Evolutionary conservation across 2,888 invertebrate species (phyloP).

Genomic region (Leptopilina syphax): DNA sequence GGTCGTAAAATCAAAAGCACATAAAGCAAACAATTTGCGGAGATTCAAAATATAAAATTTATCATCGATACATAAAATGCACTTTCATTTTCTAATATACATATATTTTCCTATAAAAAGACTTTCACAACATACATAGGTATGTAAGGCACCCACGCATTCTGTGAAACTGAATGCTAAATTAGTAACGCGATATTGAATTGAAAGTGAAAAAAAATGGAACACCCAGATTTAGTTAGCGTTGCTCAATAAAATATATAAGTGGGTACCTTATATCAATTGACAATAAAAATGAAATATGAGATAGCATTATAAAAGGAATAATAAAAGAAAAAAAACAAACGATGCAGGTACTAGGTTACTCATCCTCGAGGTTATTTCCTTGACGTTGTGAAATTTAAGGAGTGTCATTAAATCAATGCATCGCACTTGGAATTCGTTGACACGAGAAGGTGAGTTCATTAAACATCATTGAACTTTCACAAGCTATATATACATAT

Average conservation of each 20-base stretch:
- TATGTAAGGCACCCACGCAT: conserved; percentile 12
- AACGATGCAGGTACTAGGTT: neutral
- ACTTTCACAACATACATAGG: conserved; percentile 11
- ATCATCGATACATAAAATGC: neutral
- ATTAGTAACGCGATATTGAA: conserved; percentile 21
- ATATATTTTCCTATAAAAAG: neutral
- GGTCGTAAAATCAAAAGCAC: no score
- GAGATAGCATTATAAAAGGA: neutral
- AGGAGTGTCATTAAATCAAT: conserved; percentile 39
- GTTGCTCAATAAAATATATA: neutral
- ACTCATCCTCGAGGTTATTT: conserved; percentile 29
- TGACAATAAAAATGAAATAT: conserved; percentile 21
- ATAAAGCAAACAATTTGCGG: no score
- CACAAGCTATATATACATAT: conserved; percentile 16
- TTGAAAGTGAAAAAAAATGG: conserved; percentile 23
- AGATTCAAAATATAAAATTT: neutral
- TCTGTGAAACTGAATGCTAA: conserved; percentile 14
- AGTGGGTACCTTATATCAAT: conserved; percentile 16
- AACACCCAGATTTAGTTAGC: neutral
- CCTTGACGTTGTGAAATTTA: conserved; percentile 26
- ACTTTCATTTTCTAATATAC: conserved; percentile 22
- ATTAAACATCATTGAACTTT: conserved; percentile 34
- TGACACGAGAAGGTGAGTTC: conserved; percentile 35
- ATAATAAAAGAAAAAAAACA: no score
- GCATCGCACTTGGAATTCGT: conserved; percentile 36